Evolutionary conservation across 2,113 vertebrate genomes (phyloP).

Genomic region (Bufo gargarizans): DNA sequence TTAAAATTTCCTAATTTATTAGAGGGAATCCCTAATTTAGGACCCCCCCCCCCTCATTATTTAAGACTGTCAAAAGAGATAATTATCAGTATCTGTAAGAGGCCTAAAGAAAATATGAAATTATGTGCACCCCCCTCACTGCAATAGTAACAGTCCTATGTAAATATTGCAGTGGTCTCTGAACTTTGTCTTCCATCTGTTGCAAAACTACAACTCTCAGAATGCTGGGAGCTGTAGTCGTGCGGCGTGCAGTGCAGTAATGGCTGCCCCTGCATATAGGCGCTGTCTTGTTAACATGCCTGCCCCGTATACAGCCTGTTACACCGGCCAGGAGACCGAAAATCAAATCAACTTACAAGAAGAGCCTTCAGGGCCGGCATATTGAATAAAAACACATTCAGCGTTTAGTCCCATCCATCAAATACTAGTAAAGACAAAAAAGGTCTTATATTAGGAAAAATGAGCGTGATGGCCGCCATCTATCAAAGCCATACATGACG

Average conservation of each 20-base stretch:
- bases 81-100: too few relatives aligned
- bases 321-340: not conserved
- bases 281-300: not conserved
- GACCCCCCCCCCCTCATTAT: too few relatives aligned
- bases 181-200: too few relatives aligned
- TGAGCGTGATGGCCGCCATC: slow-evolving; percentile 11
- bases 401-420: slow-evolving; percentile 28
- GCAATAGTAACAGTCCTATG: too few relatives aligned
- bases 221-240: too few relatives aligned
- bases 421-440: not conserved
- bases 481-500: not conserved
- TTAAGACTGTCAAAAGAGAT: too few relatives aligned
- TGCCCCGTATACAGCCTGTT: not conserved
- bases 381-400: slow-evolving; percentile 16
- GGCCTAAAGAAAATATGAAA: too few relatives aligned
- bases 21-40: too few relatives aligned
- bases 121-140: too few relatives aligned
- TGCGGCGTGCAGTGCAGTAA: not conserved
- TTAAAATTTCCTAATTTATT: too few relatives aligned
- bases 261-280: not conserved
- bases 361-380: not conserved
- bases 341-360: slow-evolving; percentile 32
- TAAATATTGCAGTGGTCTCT: too few relatives aligned
- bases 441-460: not conserved
- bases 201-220: too few relatives aligned